Base-by-base conservation (phyloP, 2,797 vertebrate species). In the Ctenopoma kingsleyae region DNA sequence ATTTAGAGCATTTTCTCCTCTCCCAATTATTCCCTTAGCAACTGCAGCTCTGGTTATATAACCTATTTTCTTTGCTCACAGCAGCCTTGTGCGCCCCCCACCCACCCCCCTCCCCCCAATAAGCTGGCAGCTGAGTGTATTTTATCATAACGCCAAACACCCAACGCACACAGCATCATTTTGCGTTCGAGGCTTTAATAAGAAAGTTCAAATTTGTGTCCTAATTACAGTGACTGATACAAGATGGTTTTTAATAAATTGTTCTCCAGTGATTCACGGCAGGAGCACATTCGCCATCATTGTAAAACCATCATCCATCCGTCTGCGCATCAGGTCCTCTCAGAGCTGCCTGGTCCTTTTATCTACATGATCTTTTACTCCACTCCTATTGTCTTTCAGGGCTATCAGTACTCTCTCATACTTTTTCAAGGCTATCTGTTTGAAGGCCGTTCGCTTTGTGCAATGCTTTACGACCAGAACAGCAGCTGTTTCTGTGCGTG, bases 21-120 rank as follows among this genome's bases (percentile, higher is more conserved):
- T 56, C 27, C 68, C 66, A 80, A 63, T 80, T 80, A 77, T 22
- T 76, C 74, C 56, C 71, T 53, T 50, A 82, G 72, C 65, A 74
- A 54, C 66, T 52, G 55, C 13, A 25, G 60, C 53, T 74, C 55
- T 50, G 53, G 62, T 92, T 92, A 87, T 64, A 58, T 80, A 90
- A 92, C 67, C 27, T 63, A 43, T 85, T 85, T 78, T 84, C 68
- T 78, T 66, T 81, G 76, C 40, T 51, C 72, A 10, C 38, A 74
- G 71, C 58, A 69, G 49, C 79, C 49, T 13, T 76, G 64, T 56
- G 23, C 75, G 77, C 71, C 71, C n/a, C n/a, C n/a, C 25, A 27
- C n/a, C n/a, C n/a, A n/a, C n/a, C n/a, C 54, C 30, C 66, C 72
- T 62, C 64, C 41, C 63, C 27, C 27, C 27, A 30, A 30, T 7